Conservation (phyloP, 2,797 vertebrate genomes). For the Antennarius maculatus region DNA sequence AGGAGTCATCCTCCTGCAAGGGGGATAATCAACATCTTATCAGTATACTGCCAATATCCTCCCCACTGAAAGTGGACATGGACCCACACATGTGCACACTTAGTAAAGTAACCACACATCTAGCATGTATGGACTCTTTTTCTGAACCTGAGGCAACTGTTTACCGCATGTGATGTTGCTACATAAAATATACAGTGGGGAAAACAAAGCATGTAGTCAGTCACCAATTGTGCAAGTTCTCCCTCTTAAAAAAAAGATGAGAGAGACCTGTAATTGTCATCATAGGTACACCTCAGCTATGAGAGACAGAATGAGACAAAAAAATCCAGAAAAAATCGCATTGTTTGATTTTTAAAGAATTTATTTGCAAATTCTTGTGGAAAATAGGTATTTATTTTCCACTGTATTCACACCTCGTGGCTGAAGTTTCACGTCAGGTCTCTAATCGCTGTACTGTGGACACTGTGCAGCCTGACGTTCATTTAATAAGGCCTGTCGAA, state of each 20-base stretch:
- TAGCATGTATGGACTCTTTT: conserved; percentile 26
- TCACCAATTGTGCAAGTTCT: no score
- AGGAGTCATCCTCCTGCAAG: conserved; percentile 90
- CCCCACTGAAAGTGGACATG: conserved; percentile 49
- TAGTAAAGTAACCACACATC: conserved; percentile 42
- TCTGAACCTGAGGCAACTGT: conserved; percentile 19
- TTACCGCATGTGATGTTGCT: conserved; percentile 14
- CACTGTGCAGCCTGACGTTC: neutral
- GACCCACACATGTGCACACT: conserved; percentile 19
- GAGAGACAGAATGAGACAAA: no score
- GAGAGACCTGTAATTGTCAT: no score
- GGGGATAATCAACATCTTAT: conserved; percentile 97
- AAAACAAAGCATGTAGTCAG: no score
- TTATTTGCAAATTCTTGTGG: no score
- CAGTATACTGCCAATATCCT: conserved; percentile 89
- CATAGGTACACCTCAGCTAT: no score
- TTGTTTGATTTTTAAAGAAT: no score
- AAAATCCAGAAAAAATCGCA: no score
- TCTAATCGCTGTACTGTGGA: neutral
- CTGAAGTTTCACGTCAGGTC: neutral
- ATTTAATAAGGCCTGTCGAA: neutral
- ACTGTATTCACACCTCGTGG: no score
- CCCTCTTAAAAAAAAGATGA: no score
- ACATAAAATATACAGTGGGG: conserved; percentile 2
- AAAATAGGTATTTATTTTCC: no score